Conservation (phyloP, 2,797 vertebrate species). For the Babyrousa celebensis region DNA sequence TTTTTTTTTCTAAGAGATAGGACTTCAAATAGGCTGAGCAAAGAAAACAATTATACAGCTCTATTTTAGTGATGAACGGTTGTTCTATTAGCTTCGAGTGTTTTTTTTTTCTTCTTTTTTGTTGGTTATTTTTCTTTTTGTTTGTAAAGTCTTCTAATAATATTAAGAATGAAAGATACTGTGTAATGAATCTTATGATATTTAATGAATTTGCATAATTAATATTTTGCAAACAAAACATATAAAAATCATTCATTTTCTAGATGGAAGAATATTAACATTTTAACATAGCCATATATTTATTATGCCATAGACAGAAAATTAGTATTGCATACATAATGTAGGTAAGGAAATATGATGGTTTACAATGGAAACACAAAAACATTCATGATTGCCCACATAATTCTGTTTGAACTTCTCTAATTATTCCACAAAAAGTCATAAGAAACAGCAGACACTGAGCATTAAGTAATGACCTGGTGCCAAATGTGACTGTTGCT, state of each 20-base stretch:
- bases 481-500: slow-evolving; percentile 80
- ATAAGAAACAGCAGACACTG: slow-evolving; percentile 70
- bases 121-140: slow-evolving; percentile 70
- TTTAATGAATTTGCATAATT: slow-evolving; percentile 59
- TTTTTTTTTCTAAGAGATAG: not conserved
- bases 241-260: slow-evolving; percentile 41
- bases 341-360: not conserved
- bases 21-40: slow-evolving; percentile 5
- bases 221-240: slow-evolving; percentile 65
- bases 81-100: not conserved
- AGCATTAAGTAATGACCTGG: slow-evolving; percentile 73
- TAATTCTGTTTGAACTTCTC: slow-evolving; percentile 13
- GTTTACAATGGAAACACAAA: not conserved
- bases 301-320: not conserved
- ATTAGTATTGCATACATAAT: not conserved
- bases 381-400: not conserved
- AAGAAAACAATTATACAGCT: not conserved
- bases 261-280: slow-evolving; percentile 55
- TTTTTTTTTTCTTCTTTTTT: not conserved
- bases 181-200: slow-evolving; percentile 59
- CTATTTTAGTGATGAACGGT: not conserved
- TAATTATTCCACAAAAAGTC: slow-evolving; percentile 6
- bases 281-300: slow-evolving; percentile 58
- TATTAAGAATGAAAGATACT: slow-evolving; percentile 48
- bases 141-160: slow-evolving; percentile 63